A percentile compares a stretch with the other conserved stretches of the same genome.
Evolutionary conservation across 2,113 vertebrate species (phyloP).

Genomic region (Catharus minimus): DNA sequence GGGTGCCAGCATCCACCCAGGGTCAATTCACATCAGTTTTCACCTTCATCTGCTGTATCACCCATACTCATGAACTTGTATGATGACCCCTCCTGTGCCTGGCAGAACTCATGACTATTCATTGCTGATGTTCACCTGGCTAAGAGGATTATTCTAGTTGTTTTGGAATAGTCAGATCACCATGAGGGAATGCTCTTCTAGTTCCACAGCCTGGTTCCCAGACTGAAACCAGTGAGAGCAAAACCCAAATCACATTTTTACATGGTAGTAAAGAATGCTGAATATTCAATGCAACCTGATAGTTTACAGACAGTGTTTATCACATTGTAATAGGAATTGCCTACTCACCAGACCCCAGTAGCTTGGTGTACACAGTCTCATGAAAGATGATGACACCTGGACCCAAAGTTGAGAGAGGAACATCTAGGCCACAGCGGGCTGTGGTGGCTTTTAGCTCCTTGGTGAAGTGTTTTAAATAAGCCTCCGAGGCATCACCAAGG

Average conservation of each 20-base stretch:
- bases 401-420: slow-evolving; percentile 94
- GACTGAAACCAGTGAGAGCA: not conserved
- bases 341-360: slow-evolving; percentile 92
- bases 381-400: slow-evolving; percentile 98
- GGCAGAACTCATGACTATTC: not conserved
- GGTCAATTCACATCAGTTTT: not conserved
- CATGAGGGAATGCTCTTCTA: not conserved
- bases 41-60: not conserved
- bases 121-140: not conserved
- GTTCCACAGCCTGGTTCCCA: not conserved
- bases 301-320: not conserved
- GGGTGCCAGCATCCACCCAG: too few species aligned
- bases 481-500: slow-evolving; percentile 95
- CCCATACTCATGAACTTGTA: not conserved
- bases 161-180: not conserved
- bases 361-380: slow-evolving; percentile 96
- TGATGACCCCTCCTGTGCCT: not conserved
- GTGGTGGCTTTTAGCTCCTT: slow-evolving; percentile 96
- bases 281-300: not conserved
- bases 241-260: not conserved
- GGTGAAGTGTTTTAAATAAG: slow-evolving; percentile 96
- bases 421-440: slow-evolving; percentile 93
- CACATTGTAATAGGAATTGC: not conserved
- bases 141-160: not conserved
- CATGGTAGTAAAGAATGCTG: not conserved